phyloP scores from a whole-genome alignment of 1,140 invertebrate species.

The Solenopsis invicta region DNA sequence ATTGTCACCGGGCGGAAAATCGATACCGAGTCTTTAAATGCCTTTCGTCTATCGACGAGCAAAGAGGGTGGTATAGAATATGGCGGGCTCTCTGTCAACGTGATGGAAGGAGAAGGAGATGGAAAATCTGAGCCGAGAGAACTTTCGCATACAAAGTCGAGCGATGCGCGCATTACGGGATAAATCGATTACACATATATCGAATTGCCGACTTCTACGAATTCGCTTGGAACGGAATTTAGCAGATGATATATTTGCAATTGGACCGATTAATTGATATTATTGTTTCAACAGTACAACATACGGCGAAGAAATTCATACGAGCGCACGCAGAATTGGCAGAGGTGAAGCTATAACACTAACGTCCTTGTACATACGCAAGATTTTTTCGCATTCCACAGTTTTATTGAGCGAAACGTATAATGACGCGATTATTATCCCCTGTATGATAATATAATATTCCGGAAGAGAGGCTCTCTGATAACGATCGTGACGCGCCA shows the following conservation, averaged over 20 bases:
- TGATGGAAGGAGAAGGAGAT: not conserved
- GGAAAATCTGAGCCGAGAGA: not conserved
- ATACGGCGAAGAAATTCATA: no score
- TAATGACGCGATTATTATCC: constrained; percentile 64
- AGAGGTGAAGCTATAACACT: not conserved
- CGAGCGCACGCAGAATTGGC: not conserved
- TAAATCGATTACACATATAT: not conserved
- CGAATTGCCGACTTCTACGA: not conserved
- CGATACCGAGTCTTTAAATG: constrained; percentile 71
- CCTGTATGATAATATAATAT: constrained; percentile 74
- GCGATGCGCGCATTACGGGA: not conserved
- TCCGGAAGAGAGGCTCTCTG: constrained; percentile 47
- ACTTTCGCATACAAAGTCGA: not conserved
- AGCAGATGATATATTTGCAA: not conserved
- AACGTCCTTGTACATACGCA: not conserved
- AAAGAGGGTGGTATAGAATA: constrained; percentile 8
- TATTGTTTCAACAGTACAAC: not conserved
- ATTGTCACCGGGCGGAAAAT: constrained; percentile 68
- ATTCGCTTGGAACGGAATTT: not conserved
- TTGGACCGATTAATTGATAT: not conserved
- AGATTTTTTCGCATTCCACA: not conserved
- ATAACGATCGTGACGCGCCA: constrained; percentile 73
- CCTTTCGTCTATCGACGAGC: constrained; percentile 51
- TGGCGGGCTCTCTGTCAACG: constrained; percentile 9
- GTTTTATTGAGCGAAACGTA: constrained; percentile 30